Evolutionary conservation across 2,797 vertebrate genomes (phyloP), one percentile per base, ranked within the genome.

Genomic region (Echeneis naucrates): DNA sequence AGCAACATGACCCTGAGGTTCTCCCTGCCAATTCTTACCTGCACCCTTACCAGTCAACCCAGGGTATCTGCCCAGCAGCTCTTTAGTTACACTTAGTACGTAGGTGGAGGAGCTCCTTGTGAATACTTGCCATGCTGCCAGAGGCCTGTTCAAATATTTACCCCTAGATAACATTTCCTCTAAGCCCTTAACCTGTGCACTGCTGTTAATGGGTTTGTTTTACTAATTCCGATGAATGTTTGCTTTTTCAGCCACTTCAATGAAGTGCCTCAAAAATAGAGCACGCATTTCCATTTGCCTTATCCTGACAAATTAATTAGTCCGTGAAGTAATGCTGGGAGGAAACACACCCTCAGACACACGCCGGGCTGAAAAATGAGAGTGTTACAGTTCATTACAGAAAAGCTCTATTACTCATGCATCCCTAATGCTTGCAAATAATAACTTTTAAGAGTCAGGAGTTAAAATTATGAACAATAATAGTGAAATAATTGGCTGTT

Each of bases 131-230:
- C 86, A 77, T 23, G 68, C 80, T 80, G 89, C 91, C 85, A 72
- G 75, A 89, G 84, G 84, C 87, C 87, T 91, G 87, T 90, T 92
- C 89, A 94, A 94, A 94, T 93, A 93, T 93, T 94, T 93, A 93
- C 88, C 75, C 74, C 69, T n/a, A 58, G 83, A 88, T 90, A 92
- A 89, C 85, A 77, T 84, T 92, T 90, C 87, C 87, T 89, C 81
- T 10, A 42, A 64, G 65, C 75, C 82, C 84, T 73, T 69, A 81
- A 88, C 87, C 82, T 78, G 79, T n/a, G 27, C 11, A 48, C 64
- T 30, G 75, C 65, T 70, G 62, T 87, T 92, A 93, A 90, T 86
- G 77, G 66, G 75, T 89, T 91, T 91, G 89, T 93, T 93, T 92
- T 86, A 77, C 84, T 87, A 88, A 91, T 83, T 85, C 84, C 78